Evolutionary conservation across 2,113 vertebrate species (phyloP).

Genomic region (Xiphophorus maculatus): DNA sequence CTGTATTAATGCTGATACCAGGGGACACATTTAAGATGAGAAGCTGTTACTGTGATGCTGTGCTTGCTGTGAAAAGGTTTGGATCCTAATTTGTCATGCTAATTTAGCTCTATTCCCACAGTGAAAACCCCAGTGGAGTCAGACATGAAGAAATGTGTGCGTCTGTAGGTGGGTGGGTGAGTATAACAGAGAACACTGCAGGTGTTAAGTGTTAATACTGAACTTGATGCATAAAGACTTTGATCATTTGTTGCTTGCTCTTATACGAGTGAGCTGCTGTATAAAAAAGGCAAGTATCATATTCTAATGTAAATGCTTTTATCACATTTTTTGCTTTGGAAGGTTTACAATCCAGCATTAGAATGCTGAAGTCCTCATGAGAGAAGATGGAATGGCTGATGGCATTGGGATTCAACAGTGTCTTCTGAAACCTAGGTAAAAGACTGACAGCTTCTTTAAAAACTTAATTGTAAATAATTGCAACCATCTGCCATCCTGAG

Average conservation of each 20-base stretch:
- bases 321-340: conserved; percentile 27
- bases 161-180: background rate
- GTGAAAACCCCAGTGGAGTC: conserved; percentile 4
- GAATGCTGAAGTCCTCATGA: conserved; percentile 33
- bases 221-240: background rate
- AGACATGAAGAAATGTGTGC: background rate
- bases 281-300: conserved; percentile 2
- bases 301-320: conserved; percentile 16
- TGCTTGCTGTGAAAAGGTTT: conserved; percentile 5
- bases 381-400: conserved; percentile 17
- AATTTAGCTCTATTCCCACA: conserved; percentile 37
- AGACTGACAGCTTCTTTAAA: conserved; percentile 34
- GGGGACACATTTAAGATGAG: conserved; percentile 25
- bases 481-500: background rate
- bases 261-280: background rate
- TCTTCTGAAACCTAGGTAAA: conserved; percentile 10
- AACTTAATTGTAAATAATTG: background rate
- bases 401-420: conserved; percentile 10
- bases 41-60: conserved; percentile 22
- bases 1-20: conserved; percentile 16
- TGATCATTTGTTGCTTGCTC: background rate
- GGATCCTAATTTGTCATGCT: conserved; percentile 37
- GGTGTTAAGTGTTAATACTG: background rate
- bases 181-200: background rate
- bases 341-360: conserved; percentile 19